These are phyloP conservation scores for Alethe castanea DNA, from an alignment of 2,113 vertebrate species.

Conservation along the genomic window DNA sequence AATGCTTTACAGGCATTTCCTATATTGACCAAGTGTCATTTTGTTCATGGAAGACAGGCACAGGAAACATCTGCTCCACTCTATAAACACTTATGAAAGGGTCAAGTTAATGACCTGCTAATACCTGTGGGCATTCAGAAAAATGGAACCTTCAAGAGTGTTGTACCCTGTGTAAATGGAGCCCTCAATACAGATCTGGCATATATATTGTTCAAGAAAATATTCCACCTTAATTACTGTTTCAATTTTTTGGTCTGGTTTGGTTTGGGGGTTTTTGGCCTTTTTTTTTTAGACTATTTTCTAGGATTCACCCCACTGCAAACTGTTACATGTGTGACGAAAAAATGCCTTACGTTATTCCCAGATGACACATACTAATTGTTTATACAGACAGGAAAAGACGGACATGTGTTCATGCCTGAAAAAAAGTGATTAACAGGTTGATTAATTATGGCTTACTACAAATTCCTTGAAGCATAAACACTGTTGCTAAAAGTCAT, in stretches of 20 bases:
- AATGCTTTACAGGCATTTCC: background rate
- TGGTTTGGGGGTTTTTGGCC: background rate
- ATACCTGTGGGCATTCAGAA: background rate
- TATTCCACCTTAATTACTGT: background rate
- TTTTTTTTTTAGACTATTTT: background rate
- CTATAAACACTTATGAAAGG: background rate
- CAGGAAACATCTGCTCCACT: background rate
- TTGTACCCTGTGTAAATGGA: background rate
- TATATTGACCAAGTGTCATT: background rate
- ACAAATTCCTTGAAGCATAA: background rate
- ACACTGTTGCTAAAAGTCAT: background rate
- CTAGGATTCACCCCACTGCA: background rate
- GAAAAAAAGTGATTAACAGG: conserved; percentile 1
- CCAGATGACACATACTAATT: background rate
- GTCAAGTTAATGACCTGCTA: background rate
- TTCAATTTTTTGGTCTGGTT: rapidly evolving
- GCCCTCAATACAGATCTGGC: background rate
- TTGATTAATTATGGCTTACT: conserved; percentile 1
- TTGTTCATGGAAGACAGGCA: background rate
- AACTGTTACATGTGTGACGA: background rate
- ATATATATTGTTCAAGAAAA: background rate
- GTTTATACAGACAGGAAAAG: background rate
- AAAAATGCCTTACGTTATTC: background rate
- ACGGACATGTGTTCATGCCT: background rate
- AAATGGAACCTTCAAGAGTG: background rate